Base-by-base conservation (phyloP, 2,113 vertebrate genomes). In the Antigone vipio region DNA sequence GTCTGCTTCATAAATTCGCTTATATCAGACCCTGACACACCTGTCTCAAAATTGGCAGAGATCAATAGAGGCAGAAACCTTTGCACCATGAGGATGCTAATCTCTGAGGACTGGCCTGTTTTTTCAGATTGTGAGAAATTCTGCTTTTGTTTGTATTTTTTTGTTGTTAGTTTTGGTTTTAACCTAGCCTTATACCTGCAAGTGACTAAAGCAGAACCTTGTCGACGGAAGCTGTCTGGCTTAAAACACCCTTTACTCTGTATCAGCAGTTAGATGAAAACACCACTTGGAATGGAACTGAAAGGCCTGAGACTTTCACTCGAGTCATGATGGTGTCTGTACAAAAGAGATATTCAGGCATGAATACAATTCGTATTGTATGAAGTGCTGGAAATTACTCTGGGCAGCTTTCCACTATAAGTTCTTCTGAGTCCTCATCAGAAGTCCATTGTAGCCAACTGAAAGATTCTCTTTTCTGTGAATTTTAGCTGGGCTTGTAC, bases 1-100 rank as follows among this genome's bases (percentile, higher is more conserved):
- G 13, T 60, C 71, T 95, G 40, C 60, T 93, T 88, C 88, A 88
- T 82, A 79, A 96, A 96, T 83, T 95, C 40, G 6, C 34, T 93
- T 93, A 12, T 74, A 45, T 92, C 24, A 75, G 66, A 89, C 32
- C 30, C 20, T 85, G 71, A 78, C 38, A 38, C 1, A 6, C 58
- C 83, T 95, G 77, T 89, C 80, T 55, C 29, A 58, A 69, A 77
- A 91, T 7, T 81, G 32, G 38, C 89, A 95, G 71, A 75, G 60
- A 96, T 93, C 56, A 91, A 82, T 35, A 93, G 18, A 19, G 45
- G 19, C 38, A 92, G 58, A 96, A 96, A 73, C 26, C 49, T 84
- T 55, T 76, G 16, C 42, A 45, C 6, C 9, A 50, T 47, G 12
- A 63, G 34, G 38, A 40, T 50, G 7, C 5, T 80, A 40, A 68